Evolutionary conservation across 2,113 vertebrate species (phyloP).

Genomic region (Eretmochelys imbricata): DNA sequence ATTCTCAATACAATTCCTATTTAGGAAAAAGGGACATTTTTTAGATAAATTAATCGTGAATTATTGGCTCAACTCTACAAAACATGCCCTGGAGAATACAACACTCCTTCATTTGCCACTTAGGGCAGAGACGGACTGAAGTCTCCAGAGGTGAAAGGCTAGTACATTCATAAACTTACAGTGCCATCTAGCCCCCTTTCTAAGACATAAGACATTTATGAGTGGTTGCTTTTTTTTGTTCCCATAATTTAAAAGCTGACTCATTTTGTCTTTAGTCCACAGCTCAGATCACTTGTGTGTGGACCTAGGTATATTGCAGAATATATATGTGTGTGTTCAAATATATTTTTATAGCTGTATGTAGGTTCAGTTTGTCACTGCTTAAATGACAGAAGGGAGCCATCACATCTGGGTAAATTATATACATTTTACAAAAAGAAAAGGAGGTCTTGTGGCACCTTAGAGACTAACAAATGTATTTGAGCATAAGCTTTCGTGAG

Average conservation of each 20-base stretch:
- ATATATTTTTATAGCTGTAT: constrained; percentile 47
- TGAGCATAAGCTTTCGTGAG: too few relatives aligned
- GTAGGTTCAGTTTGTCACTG: not conserved
- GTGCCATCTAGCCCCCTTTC: constrained; percentile 70
- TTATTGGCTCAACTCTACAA: constrained; percentile 30
- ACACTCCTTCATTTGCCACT: constrained; percentile 52
- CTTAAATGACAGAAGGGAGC: not conserved
- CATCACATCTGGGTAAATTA: constrained; percentile 34
- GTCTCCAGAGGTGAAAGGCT: constrained; percentile 35
- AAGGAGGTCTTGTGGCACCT: too few relatives aligned
- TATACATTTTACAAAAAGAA: fast-evolving
- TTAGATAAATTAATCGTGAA: constrained; percentile 41
- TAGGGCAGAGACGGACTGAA: not conserved
- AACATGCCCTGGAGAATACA: constrained; percentile 46
- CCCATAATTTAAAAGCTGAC: constrained; percentile 56
- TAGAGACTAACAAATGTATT: too few relatives aligned
- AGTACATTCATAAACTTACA: constrained; percentile 68
- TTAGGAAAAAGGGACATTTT: constrained; percentile 54
- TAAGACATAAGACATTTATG: constrained; percentile 42
- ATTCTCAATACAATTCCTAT: constrained; percentile 38
- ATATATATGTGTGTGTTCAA: not conserved
- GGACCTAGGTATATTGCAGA: constrained; percentile 46
- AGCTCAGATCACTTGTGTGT: constrained; percentile 48
- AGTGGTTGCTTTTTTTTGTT: constrained; percentile 66
- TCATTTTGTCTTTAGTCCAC: constrained; percentile 59